Evolutionary conservation across 2,888 invertebrate species (phyloP), one percentile per base, ranked within the genome.

Genomic region (Meloe dianella): DNA sequence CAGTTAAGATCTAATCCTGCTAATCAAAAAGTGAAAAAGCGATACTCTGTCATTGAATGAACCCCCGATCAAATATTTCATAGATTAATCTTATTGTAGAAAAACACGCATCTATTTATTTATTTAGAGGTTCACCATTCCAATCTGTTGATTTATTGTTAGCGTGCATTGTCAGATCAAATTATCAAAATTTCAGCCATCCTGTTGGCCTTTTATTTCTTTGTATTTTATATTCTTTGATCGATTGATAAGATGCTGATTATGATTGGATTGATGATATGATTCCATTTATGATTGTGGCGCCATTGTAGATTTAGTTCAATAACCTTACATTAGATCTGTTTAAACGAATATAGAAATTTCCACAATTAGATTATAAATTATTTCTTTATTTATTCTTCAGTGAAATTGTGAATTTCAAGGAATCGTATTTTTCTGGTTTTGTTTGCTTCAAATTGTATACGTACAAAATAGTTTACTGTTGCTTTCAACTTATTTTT

Each of bases 91-190:
- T 47, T 47, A 20, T 47, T 17, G 20, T 20, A 22, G 4, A 3
- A 20, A 20, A 47, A 47, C 47, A 47, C 47, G 47, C 47, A 47
- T 47, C 20, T 47, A 47, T 47, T 47, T 47, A 38, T 41, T 41
- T 17, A 27, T 27, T 27, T 27, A 3, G 27, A 41, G 17, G n/a
- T 17, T 8, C 6, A 5, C 41, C 3, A 41, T 41, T 17, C 7
- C 8, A 41, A 41, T 41, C 41, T 20, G 47, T 47, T 47, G 47
- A 47, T 47, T 47, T 47, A 8, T 20, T 20, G 9, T 47, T 47
- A 22, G 47, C 47, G 47, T 47, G 47, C 20, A 20, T 47, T 20
- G 47, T 47, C 9, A 2, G 20, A 8, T 17, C 20, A 17, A 20
- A 47, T 47, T 9, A 17, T 20, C 20, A 20, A 22, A 22, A 47